Evolutionary conservation across 1,140 invertebrate genomes (phyloP), one percentile per base, ranked within the genome.

Genomic region (Teleopsis dalmanni): DNA sequence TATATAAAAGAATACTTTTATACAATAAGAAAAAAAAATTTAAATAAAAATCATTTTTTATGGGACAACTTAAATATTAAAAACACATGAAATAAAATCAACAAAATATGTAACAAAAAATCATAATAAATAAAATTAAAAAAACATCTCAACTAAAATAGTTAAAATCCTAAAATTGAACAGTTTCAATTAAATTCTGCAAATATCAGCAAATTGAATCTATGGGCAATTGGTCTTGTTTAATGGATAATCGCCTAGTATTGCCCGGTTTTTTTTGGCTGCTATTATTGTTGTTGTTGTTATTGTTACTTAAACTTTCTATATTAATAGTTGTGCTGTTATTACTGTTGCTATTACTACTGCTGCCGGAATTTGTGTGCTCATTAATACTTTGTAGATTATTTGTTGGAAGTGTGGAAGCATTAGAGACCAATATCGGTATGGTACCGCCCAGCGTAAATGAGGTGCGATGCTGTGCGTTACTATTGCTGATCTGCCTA

Each of bases 361-460:
- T 60, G 58, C 62, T 60, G 50, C 62, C 62, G 49, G 64, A 67
- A 52, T 61, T 67, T 50, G 62, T 67, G 58, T 60, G 62, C 56
- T 68, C 65, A 57, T 67, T 68, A 68, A 68, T 68, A 68, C 65
- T 68, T 62, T 65, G 56, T 54, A 66, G 57, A 59, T 66, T 67
- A n/a, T n/a, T n/a, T n/a, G n/a, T n/a, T n/a, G n/a, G n/a, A n/a
- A n/a, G n/a, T 48, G 64, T 65, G 14, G 64, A 50, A 25, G 41
- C 29, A 18, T 40, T 26, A 23, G 49, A 41, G 18, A 43, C 43
- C 26, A 47, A 22, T 23, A 34, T 60, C 27, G 66, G 66, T 13
- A 61, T 57, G 14, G 66, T 53, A 11, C 64, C 64, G 22, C 64
- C 64, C 55, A 66, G 63, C 0, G 59, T 66, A 43, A 66, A 66